Conservation (phyloP, 2,797 vertebrate genomes). For the Lagorchestes hirsutus region DNA sequence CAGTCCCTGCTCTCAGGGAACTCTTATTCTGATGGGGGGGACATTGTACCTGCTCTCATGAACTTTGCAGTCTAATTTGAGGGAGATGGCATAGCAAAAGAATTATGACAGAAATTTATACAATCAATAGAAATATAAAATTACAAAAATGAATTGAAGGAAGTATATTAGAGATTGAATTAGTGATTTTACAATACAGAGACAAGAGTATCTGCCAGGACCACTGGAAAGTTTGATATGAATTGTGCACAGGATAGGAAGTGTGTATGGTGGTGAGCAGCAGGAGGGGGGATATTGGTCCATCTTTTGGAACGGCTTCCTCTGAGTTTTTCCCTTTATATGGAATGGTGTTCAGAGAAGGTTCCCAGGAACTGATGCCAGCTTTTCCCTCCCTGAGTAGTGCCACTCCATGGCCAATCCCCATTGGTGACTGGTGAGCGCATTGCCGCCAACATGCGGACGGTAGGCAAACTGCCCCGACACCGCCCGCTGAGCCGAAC, state of each 20-base stretch:
- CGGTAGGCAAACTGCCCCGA: conserved; percentile 92
- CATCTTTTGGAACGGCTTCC: not conserved
- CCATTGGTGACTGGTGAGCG: conserved; percentile 94
- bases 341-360: not conserved
- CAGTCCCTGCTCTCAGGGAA: not conserved
- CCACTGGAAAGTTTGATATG: not conserved
- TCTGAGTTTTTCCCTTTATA: not conserved
- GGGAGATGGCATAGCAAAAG: not conserved
- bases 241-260: not conserved
- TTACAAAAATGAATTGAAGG: not conserved
- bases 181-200: not conserved
- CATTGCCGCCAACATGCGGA: conserved; percentile 87
- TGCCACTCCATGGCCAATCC: conserved; percentile 94
- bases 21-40: not conserved
- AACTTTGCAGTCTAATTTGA: not conserved
- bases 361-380: not conserved
- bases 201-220: not conserved
- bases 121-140: not conserved
- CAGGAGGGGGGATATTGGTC: not conserved
- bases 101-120: not conserved
- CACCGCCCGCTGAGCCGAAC: conserved; percentile 95
- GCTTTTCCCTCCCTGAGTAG: conserved; percentile 76
- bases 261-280: not conserved
- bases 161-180: not conserved
- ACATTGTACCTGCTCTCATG: not conserved